Evolutionary conservation across 2,888 invertebrate genomes (phyloP), one percentile per base, ranked within the genome.

Genomic region (Prosapia bicincta): DNA sequence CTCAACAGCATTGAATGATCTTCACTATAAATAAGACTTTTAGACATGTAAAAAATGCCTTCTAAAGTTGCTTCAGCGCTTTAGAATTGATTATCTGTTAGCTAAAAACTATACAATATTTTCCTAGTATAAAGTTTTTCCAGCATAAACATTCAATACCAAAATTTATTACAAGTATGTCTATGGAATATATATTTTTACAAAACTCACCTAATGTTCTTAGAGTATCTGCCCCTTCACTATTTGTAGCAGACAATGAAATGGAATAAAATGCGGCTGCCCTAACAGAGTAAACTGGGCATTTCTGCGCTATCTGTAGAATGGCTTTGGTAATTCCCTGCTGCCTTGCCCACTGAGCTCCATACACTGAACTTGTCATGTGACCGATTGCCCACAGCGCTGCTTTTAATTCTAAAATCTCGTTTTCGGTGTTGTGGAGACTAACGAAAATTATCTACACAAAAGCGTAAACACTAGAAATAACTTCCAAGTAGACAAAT

Each of bases 331-430:
- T 82, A n/a, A 89, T 83, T 70, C 86, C 85, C 66, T 89, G 85
- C 38, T 88, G 87, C 82, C 90, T 88, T 30, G 97, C 86, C 81
- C 92, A 90, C 71, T 91, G 90, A 9, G 95, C 88, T 3, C 97
- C 97, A 80, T 90, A 88, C 0, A 89, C 86, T 7, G 95, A 93
- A 0, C 92, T 92, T 1, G 92, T 94, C 13, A 94, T 89, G 84
- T 96, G 95, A 20, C 95, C 95, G 71, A 93, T 84, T 0, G 94
- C 93, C 98, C 98, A 98, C 0, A 98, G 85, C 0, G 96, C 93
- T 6, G 96, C 90, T 85, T 98, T 98, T 66, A 97, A 84, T 78
- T 93, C 91, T 67, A 93, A 85, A 73, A 95, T 90, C 81, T 93
- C 92, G 77, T 89, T 88, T 72, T 92, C 92, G 13, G 89, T 90